These are phyloP conservation scores for Sialis lutaria DNA, from an alignment of 2,888 invertebrate species.

Conservation along the genomic window DNA sequence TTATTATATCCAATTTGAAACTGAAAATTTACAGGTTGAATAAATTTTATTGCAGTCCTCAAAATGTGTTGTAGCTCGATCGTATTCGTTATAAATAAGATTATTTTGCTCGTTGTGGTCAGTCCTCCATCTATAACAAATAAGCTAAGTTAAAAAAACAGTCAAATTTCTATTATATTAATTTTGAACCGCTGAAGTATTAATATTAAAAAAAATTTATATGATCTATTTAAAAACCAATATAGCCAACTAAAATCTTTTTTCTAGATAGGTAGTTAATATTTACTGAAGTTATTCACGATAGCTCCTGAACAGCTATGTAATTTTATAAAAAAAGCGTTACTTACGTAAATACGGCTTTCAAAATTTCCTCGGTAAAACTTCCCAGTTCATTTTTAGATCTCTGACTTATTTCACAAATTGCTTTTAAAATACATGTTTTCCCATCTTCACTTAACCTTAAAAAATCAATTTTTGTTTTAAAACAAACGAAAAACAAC, in stretches of 20 bases:
- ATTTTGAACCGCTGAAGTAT: too few relatives aligned
- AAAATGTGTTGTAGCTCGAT: constrained; percentile 23
- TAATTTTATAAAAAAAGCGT: not conserved
- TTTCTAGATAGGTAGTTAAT: not conserved
- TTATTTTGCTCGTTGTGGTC: constrained; percentile 17
- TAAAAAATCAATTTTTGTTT: constrained; percentile 8
- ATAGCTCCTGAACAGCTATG: not conserved
- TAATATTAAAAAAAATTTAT: too few relatives aligned
- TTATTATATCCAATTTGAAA: constrained; percentile 11
- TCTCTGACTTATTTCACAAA: constrained; percentile 42
- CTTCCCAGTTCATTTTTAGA: constrained; percentile 29
- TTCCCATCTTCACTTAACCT: constrained; percentile 30
- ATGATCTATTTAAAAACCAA: too few relatives aligned
- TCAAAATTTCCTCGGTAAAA: constrained; percentile 45
- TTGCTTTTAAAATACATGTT: constrained; percentile 43
- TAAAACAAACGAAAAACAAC: not conserved
- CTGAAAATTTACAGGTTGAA: constrained; percentile 25
- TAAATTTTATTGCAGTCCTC: constrained; percentile 28
- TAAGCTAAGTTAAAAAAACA: too few relatives aligned
- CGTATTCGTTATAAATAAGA: constrained; percentile 20
- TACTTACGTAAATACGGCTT: constrained; percentile 48
- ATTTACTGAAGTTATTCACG: constrained; percentile 1
- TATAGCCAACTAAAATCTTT: not conserved
- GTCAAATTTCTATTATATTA: too few relatives aligned
- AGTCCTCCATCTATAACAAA: constrained; percentile 30